These are phyloP conservation scores for Synergus itoensis DNA, from an alignment of 2,888 invertebrate genomes.

Conservation along the genomic window DNA sequence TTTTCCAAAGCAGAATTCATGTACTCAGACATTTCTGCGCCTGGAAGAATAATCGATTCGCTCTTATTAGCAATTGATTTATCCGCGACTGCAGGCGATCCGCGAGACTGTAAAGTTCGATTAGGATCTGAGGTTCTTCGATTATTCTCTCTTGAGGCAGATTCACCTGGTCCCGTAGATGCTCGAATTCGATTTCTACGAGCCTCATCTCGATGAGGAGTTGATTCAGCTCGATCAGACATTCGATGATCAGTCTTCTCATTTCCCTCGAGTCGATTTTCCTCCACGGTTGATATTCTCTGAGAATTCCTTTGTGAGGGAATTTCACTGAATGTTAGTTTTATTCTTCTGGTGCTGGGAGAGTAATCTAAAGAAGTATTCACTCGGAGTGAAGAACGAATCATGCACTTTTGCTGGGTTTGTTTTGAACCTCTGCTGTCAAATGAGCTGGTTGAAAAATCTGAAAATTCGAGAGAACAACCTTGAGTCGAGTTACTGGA, in stretches of 20 bases:
- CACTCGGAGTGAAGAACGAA: constrained; percentile 49
- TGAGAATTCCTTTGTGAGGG: background rate
- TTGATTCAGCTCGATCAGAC: background rate
- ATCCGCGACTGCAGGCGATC: constrained; percentile 22
- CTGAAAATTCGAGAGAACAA: background rate
- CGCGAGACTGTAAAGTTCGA: too few species aligned
- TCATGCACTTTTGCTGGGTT: constrained; percentile 19
- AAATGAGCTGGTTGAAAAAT: background rate
- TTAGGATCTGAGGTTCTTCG: too few species aligned
- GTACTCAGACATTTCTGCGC: too few species aligned
- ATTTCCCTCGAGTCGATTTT: background rate
- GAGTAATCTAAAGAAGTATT: constrained; percentile 52
- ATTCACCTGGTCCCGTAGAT: background rate
- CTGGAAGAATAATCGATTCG: background rate
- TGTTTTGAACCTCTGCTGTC: background rate
- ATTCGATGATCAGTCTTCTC: too few species aligned
- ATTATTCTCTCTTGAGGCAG: too few species aligned
- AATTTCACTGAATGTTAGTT: background rate
- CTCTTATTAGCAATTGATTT: too few species aligned
- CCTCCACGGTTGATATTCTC: background rate
- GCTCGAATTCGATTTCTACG: background rate
- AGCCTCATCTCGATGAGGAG: background rate
- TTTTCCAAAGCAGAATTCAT: background rate
- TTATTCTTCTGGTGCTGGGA: constrained; percentile 16
- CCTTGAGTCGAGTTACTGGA: background rate